Conservation (phyloP, 1,140 invertebrate genomes). For the Diorhabda carinulata region DNA sequence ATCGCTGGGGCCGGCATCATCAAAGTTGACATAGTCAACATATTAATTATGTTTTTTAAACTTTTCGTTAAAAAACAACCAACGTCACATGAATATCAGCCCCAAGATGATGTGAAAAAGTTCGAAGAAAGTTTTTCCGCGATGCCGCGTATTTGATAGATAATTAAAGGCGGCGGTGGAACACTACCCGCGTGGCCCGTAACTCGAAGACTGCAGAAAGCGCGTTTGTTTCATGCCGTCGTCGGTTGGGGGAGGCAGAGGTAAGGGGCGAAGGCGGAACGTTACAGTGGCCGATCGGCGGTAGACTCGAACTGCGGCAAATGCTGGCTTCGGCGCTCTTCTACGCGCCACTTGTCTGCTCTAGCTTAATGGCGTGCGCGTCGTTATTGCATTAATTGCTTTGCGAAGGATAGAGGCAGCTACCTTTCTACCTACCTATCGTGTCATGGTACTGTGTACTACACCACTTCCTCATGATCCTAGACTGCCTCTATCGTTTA, state of each 20-base stretch:
- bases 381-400: slow-evolving; percentile 1
- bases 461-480: neutral
- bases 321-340: slow-evolving; percentile 43
- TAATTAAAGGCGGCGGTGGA: slow-evolving; percentile 11
- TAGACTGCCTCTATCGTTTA: neutral
- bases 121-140: slow-evolving; percentile 11
- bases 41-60: slow-evolving; percentile 21
- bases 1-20: slow-evolving; percentile 46
- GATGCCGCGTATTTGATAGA: neutral
- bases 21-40: slow-evolving; percentile 46
- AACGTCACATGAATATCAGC: neutral
- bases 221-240: slow-evolving; percentile 42
- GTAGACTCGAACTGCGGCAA: slow-evolving; percentile 44
- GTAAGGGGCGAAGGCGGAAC: slow-evolving; percentile 36
- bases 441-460: slow-evolving; percentile 1
- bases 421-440: neutral
- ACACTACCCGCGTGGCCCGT: slow-evolving; percentile 43
- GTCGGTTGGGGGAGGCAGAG: slow-evolving; percentile 36
- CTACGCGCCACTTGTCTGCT: slow-evolving; percentile 36
- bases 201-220: slow-evolving; percentile 44
- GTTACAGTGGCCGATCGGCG: slow-evolving; percentile 39
- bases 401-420: neutral
- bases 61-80: neutral
- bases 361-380: slow-evolving; percentile 26
- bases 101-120: neutral